Evolutionary conservation across 1,140 invertebrate genomes (phyloP).

Genomic region (Bursaphelenchus mucronatus): DNA sequence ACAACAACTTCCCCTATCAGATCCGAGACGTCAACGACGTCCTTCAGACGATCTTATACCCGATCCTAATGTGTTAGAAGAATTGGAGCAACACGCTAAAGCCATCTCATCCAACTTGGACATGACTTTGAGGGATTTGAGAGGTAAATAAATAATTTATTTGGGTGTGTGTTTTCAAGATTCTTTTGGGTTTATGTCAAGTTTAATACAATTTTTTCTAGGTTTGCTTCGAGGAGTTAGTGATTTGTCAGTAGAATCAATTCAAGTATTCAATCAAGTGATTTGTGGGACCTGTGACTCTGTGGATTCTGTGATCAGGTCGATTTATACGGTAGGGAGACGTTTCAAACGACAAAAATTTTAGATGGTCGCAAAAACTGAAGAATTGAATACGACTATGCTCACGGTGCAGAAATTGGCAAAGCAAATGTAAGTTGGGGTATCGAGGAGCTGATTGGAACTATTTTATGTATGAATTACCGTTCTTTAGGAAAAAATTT

Average conservation of each 20-base stretch:
- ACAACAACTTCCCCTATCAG: neutral
- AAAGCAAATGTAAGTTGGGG: conserved; percentile 36
- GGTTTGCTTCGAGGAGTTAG: conserved; percentile 42
- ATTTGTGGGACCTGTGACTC: conserved; percentile 36
- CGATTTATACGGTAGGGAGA: conserved; percentile 36
- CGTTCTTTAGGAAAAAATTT: neutral
- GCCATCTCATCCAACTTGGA: conserved; percentile 45
- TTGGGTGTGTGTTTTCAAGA: no score
- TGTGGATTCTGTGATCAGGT: conserved; percentile 37
- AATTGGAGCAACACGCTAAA: conserved; percentile 38
- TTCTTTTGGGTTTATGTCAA: neutral
- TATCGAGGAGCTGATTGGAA: neutral
- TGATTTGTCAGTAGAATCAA: conserved; percentile 39
- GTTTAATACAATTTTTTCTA: conserved; percentile 22
- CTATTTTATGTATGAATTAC: neutral
- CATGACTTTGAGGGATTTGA: conserved; percentile 39
- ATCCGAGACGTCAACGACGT: conserved; percentile 7
- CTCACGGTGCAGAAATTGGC: conserved; percentile 27
- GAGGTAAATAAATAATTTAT: conserved; percentile 27
- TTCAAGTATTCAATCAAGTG: conserved; percentile 34
- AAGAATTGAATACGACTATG: conserved; percentile 35
- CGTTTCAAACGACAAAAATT: conserved; percentile 4
- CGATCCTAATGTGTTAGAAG: conserved; percentile 27
- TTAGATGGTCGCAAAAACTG: conserved; percentile 42
- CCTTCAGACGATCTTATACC: conserved; percentile 31